phyloP scores from a whole-genome alignment of 2,797 vertebrate genomes.

The Mus caroli region DNA sequence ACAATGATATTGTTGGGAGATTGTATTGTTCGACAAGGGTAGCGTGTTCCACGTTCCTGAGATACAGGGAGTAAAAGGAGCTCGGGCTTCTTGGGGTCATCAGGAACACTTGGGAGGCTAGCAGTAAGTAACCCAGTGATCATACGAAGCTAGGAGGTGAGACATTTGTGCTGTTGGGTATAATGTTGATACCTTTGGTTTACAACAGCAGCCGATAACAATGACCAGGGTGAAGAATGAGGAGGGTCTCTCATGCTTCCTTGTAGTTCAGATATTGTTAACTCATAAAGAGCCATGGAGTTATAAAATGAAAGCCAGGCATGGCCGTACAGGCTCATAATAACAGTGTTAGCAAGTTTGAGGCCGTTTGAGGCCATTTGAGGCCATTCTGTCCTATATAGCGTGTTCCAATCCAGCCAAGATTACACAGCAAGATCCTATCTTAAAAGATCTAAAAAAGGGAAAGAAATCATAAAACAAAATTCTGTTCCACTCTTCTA shows the following conservation, averaged over 20 bases:
- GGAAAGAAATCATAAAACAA: neutral
- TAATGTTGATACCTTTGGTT: neutral
- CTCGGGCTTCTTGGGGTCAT: neutral
- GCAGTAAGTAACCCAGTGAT: neutral
- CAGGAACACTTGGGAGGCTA: rapidly evolving
- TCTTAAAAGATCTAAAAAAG: neutral
- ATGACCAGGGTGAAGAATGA: neutral
- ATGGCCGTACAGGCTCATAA: no score
- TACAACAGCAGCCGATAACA: neutral
- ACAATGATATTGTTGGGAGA: neutral
- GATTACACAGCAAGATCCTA: neutral
- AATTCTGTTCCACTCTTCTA: neutral
- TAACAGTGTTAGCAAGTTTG: neutral
- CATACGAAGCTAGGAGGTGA: neutral
- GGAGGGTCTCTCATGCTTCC: neutral
- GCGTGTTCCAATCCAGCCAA: neutral
- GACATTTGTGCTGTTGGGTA: neutral
- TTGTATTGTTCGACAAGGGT: neutral
- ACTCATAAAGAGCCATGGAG: neutral
- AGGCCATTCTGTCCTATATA: neutral
- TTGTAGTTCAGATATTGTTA: neutral
- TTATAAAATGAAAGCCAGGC: neutral
- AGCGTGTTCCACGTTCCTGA: neutral
- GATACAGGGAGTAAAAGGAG: neutral
- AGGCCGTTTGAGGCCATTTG: neutral